Base-by-base conservation (phyloP, 2,113 vertebrate genomes). In the Oreotrochilus melanogaster region DNA sequence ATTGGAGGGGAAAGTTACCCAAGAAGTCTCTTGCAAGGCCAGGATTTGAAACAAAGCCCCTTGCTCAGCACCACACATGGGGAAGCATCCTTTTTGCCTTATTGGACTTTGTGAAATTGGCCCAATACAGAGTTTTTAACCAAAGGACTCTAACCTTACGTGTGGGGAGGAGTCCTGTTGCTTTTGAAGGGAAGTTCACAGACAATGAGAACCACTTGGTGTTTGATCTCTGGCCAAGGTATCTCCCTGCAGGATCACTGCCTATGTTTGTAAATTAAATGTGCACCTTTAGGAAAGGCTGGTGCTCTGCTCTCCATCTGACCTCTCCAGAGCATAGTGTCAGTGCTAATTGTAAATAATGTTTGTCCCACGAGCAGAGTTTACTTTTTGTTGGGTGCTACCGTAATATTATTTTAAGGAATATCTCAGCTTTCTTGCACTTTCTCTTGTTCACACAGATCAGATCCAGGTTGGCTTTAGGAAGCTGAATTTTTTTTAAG, bases 321-420 rank as follows among this genome's bases (percentile, higher is more conserved):
- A 96, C 85, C 88, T 83, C 86, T 74, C 75, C 28, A 33, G 75
- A 78, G 67, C 67, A 93, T 53, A 19, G 1, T 70, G 69, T 96
- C 82, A 76, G 62, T n/a, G 37, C 37, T 88, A 74, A 81, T 8
- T 88, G 94, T 76, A 91, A 94, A 92, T 62, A 95, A 70, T 60
- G 76, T 95, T 62, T 79, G 66, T 94, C 84, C 85, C 74, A 60
- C 1, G 28, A 74, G 69, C 75, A 72, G 45, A 33, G 33, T 73
- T 92, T 72, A 37, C 74, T 66, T 93, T 94, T 86, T 75, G 25
- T 78, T 95, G 57, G 35, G 72, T 89, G 78, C 73, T 81, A 54
- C 11, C n/a, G 66, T 60, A 94, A 93, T 94, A 86, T 96, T 95
- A 76, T 93, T 96, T 76, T 89, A 97, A 94, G 92, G 94, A 92